Conservation (phyloP, 2,888 invertebrate species). For the Sarcophaga rosellei region DNA sequence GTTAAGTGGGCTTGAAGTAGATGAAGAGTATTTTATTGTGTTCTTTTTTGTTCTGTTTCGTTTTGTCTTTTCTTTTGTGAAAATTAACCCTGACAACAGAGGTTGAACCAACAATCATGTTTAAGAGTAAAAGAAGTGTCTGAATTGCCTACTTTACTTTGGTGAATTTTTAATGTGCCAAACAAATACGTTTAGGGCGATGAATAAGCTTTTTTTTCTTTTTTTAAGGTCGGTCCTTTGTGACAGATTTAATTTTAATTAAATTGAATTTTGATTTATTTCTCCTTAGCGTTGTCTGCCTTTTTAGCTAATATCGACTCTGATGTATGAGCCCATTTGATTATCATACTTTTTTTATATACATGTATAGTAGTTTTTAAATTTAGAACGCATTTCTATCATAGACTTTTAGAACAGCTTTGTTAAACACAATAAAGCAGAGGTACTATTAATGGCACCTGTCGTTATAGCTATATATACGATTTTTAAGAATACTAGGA, state of each 20-base stretch:
- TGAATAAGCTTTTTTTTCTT: not conserved
- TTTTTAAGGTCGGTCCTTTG: slow-evolving; percentile 44
- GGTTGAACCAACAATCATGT: slow-evolving; percentile 58
- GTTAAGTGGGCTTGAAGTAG: slow-evolving; percentile 31
- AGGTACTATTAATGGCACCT: too few relatives aligned
- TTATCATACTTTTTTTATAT: too few relatives aligned
- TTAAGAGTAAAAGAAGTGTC: slow-evolving; percentile 20
- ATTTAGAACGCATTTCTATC: too few relatives aligned
- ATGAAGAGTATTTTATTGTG: slow-evolving; percentile 36
- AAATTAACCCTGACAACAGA: slow-evolving; percentile 67
- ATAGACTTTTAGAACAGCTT: too few relatives aligned
- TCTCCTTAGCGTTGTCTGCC: not conserved
- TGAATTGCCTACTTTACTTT: slow-evolving; percentile 40
- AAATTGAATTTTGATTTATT: slow-evolving; percentile 64
- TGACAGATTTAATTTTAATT: slow-evolving; percentile 67
- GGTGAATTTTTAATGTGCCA: slow-evolving; percentile 36
- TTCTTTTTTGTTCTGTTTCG: too few relatives aligned
- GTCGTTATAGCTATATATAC: too few relatives aligned
- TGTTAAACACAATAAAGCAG: too few relatives aligned
- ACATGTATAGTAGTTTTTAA: too few relatives aligned
- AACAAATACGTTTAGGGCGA: not conserved
- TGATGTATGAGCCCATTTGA: too few relatives aligned
- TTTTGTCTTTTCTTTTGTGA: slow-evolving; percentile 13
- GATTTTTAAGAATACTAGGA: too few relatives aligned
- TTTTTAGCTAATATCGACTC: not conserved